phyloP scores from a whole-genome alignment of 2,888 invertebrate genomes.

The Uropetala carovei region DNA sequence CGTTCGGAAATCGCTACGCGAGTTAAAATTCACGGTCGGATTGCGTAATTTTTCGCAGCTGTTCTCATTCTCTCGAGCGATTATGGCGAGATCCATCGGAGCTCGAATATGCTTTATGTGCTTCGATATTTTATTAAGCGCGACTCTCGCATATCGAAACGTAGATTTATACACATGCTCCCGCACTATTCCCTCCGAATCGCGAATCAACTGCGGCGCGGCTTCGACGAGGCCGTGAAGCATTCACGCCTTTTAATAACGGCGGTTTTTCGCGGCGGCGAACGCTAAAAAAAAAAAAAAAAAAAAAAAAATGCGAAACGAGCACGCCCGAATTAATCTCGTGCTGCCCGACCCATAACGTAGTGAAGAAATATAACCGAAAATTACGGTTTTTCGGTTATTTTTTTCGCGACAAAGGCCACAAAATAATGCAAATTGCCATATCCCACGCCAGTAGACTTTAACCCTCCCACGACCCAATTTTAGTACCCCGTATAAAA shows the following conservation, averaged over 20 bases:
- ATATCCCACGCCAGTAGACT: no score
- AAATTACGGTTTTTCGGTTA: background rate
- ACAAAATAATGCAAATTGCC: no score
- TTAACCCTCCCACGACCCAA: no score
- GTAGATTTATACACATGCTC: background rate
- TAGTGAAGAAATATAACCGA: background rate
- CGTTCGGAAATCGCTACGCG: background rate
- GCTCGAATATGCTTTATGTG: slow-evolving; percentile 4
- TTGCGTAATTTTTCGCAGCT: slow-evolving; percentile 13
- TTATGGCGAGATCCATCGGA: background rate
- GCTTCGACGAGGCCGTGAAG: background rate
- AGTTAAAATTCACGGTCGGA: background rate
- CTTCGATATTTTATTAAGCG: background rate
- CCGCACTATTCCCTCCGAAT: background rate
- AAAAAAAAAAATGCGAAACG: background rate
- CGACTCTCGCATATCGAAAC: background rate
- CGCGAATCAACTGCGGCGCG: background rate
- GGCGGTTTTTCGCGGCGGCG: background rate
- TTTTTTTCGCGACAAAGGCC: no score
- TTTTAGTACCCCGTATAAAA: no score
- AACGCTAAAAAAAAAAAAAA: background rate
- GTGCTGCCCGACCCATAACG: background rate
- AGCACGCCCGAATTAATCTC: background rate
- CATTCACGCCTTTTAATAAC: background rate
- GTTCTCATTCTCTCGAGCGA: background rate